Evolutionary conservation across 1,140 invertebrate species (phyloP).

Genomic region (Maniola jurtina): DNA sequence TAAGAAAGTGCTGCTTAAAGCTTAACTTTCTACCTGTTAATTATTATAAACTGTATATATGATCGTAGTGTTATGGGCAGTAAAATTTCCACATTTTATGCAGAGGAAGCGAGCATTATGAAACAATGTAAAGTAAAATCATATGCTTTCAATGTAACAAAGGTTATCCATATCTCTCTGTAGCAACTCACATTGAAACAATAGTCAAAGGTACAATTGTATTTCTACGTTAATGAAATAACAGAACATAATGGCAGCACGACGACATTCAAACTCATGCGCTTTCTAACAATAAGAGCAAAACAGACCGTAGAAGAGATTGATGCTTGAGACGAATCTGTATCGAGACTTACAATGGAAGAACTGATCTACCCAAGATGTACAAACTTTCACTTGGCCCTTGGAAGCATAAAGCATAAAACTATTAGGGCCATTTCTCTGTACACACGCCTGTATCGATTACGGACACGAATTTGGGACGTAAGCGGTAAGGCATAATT

Average conservation of each 20-base stretch:
- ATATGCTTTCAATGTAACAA: slow-evolving; percentile 17
- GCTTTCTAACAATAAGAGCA: slow-evolving; percentile 56
- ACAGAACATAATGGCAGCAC: slow-evolving; percentile 31
- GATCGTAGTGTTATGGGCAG: neutral
- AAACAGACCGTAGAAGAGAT: slow-evolving; percentile 54
- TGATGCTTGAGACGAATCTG: slow-evolving; percentile 63
- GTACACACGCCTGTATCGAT: slow-evolving; percentile 28
- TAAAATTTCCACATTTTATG: neutral
- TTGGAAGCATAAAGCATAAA: slow-evolving; percentile 42
- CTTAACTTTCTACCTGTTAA: too few species aligned
- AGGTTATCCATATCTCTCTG: slow-evolving; percentile 23
- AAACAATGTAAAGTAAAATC: slow-evolving; percentile 20
- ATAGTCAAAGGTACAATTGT: slow-evolving; percentile 28
- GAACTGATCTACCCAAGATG: slow-evolving; percentile 62
- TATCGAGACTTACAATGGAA: slow-evolving; percentile 55
- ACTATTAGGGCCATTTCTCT: slow-evolving; percentile 56
- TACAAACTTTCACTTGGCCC: slow-evolving; percentile 69
- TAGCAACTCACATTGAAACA: slow-evolving; percentile 27
- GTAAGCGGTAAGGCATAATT: slow-evolving; percentile 11
- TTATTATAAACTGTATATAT: neutral
- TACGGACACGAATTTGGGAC: slow-evolving; percentile 14
- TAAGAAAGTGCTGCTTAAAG: too few species aligned
- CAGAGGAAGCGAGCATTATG: slow-evolving; percentile 14
- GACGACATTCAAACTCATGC: slow-evolving; percentile 38
- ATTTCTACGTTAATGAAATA: slow-evolving; percentile 24